These are phyloP conservation scores for Synergus itoensis DNA, from an alignment of 2,888 invertebrate species.

Conservation along the genomic window DNA sequence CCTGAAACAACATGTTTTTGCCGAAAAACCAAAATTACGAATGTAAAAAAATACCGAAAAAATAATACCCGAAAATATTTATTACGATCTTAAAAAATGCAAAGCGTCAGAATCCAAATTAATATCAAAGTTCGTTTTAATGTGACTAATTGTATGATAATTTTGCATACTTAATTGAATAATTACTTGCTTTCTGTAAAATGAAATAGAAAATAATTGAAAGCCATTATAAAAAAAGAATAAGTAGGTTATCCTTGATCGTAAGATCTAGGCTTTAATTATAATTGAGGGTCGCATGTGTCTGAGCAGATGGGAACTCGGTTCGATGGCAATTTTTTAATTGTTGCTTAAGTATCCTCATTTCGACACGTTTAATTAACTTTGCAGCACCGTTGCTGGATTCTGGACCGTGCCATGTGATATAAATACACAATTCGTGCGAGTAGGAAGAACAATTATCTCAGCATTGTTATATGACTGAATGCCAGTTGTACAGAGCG, in stretches of 20 bases:
- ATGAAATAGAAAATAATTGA: background rate
- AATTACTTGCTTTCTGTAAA: background rate
- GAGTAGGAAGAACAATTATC: slow-evolving; percentile 1
- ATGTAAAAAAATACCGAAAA: too few relatives aligned
- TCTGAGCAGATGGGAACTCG: slow-evolving; percentile 20
- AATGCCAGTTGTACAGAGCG: background rate
- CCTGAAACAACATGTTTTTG: too few relatives aligned
- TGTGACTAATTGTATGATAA: background rate
- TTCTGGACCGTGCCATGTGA: slow-evolving; percentile 9
- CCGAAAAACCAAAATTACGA: too few relatives aligned
- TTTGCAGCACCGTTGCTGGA: background rate
- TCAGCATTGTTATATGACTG: slow-evolving; percentile 6
- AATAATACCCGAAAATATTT: too few relatives aligned
- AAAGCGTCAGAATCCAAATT: background rate
- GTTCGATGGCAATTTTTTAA: slow-evolving; percentile 18
- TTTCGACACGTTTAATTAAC: slow-evolving; percentile 21
- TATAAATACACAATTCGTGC: slow-evolving; percentile 10
- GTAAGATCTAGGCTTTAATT: background rate
- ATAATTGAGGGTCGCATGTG: slow-evolving; percentile 16
- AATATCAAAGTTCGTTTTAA: background rate
- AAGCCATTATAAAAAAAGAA: background rate
- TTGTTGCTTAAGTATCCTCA: slow-evolving; percentile 9
- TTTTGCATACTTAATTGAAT: background rate
- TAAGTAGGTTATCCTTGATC: background rate
- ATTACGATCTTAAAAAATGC: background rate